These are phyloP conservation scores for Enchytraeus crypticus DNA, from an alignment of 2,888 invertebrate species.

Conservation along the genomic window DNA sequence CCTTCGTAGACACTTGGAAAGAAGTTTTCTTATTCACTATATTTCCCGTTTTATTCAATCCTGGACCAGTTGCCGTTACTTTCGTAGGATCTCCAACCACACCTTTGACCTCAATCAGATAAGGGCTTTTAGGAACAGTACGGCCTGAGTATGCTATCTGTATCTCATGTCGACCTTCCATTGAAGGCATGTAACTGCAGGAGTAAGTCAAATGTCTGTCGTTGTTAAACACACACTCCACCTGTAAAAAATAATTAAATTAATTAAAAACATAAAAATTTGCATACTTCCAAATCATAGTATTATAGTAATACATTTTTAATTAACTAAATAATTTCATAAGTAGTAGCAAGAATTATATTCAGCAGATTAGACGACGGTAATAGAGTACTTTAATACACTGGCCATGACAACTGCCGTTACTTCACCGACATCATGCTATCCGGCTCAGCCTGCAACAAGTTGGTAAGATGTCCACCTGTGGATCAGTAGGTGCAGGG, in stretches of 20 bases:
- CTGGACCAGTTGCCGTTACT: constrained; percentile 71
- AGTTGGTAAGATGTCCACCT: too few relatives aligned
- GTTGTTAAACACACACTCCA: constrained; percentile 70
- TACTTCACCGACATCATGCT: too few relatives aligned
- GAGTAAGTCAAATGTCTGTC: constrained; percentile 74
- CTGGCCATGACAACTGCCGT: too few relatives aligned
- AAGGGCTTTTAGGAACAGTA: constrained; percentile 75
- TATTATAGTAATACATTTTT: too few relatives aligned
- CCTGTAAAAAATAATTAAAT: constrained; percentile 49
- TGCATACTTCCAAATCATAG: too few relatives aligned
- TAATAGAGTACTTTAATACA: too few relatives aligned
- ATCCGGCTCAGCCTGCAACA: too few relatives aligned
- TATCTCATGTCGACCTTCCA: constrained; percentile 68
- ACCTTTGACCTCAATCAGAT: constrained; percentile 64
- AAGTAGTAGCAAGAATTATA: too few relatives aligned
- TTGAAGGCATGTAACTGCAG: constrained; percentile 67
- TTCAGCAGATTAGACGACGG: too few relatives aligned
- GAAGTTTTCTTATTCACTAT: constrained; percentile 65
- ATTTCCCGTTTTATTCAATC: constrained; percentile 66
- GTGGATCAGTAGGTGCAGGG: too few relatives aligned
- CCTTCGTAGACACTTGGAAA: constrained; percentile 74
- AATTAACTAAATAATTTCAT: too few relatives aligned
- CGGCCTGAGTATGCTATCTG: constrained; percentile 64
- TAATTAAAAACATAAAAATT: neutral
- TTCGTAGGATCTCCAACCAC: constrained; percentile 71